Evolutionary conservation across 2,888 invertebrate species (phyloP), one percentile per base, ranked within the genome.

Genomic region (Lampropteryx suffumata): DNA sequence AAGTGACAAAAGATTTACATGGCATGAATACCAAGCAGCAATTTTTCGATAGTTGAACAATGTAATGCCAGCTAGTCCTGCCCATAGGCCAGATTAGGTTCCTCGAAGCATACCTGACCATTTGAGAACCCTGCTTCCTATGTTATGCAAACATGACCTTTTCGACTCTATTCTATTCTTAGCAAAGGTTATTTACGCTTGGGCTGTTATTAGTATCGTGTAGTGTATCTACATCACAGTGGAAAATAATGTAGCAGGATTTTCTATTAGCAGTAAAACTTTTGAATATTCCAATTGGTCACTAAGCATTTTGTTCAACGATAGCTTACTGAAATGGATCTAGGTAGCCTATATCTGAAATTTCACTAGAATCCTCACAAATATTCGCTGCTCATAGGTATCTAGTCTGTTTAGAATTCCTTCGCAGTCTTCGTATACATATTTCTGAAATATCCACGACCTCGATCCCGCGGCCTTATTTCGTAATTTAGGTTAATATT

Each of bases 1-100:
- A 79, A 76, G 74, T 77, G 76, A 79, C 80, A 78, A 79, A 78
- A 57, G 73, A 41, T 50, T 36, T 55, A 42, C 67, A 61, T 59
- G 74, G 57, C 56, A 50, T 62, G 79, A 78, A 78, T 79, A 71
- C 67, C 64, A 79, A 76, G 41, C 53, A 39, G 11, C 54, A 39
- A 40, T 28, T 50, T 51, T 57, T 55, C 40, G 54, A 46, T 49
- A 36, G 44, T 35, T 44, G 7, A 52, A 36, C 35, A 46, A 45
- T 42, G 42, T 43, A 29, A 45, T 41, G 39, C 27, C 40, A 7
- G 49, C n/a, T n/a, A n/a, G n/a, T n/a, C n/a, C n/a, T n/a, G n/a
- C n/a, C n/a, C n/a, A n/a, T n/a, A 1, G 9, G 21, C 50, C 50
- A 37, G 24, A 47, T 58, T 41, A 29, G 61, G 58, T 29, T 21